Evolutionary conservation across 2,113 vertebrate species (phyloP).

Genomic region (Dunckerocampus dactyliophorus): DNA sequence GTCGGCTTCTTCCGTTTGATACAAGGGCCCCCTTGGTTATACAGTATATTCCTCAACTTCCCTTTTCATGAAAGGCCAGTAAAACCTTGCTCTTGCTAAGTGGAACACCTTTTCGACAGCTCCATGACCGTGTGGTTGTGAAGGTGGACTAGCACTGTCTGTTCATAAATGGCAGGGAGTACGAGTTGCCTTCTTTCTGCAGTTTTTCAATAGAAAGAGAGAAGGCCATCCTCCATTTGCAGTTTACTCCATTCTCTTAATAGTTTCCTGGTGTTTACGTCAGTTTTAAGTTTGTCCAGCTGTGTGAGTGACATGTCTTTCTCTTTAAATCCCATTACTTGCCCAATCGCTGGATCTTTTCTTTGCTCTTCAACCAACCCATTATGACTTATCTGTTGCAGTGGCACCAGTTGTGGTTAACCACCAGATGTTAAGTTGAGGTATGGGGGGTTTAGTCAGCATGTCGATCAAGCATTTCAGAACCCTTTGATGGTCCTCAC

Average conservation of each 20-base stretch:
- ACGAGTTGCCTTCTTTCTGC: conserved; percentile 5
- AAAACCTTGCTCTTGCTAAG: not conserved
- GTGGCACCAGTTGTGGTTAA: not conserved
- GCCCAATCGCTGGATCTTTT: not conserved
- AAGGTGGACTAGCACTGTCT: not conserved
- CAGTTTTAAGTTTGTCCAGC: not conserved
- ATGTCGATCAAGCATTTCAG: conserved; percentile 1
- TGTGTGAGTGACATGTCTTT: not conserved
- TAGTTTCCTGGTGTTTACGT: not conserved
- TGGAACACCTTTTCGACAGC: not conserved
- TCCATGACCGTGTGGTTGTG: conserved; percentile 6
- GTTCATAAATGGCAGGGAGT: not conserved
- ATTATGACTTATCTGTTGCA: conserved; percentile 3
- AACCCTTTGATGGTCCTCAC: conserved; percentile 1
- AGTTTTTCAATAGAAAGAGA: conserved; percentile 19
- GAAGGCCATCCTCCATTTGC: conserved; percentile 15
- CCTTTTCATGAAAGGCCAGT: conserved; percentile 8
- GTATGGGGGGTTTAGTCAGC: conserved; percentile 2
- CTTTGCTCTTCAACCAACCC: not conserved
- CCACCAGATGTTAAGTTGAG: conserved; percentile 11
- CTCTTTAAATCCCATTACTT: conserved; percentile 9
- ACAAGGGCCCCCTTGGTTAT: not conserved
- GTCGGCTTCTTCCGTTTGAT: not conserved
- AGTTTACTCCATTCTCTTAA: conserved; percentile 17
- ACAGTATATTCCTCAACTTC: not conserved